These are phyloP conservation scores for Lasioglossum vierecki DNA, from an alignment of 2,888 invertebrate species.

Conservation along the genomic window DNA sequence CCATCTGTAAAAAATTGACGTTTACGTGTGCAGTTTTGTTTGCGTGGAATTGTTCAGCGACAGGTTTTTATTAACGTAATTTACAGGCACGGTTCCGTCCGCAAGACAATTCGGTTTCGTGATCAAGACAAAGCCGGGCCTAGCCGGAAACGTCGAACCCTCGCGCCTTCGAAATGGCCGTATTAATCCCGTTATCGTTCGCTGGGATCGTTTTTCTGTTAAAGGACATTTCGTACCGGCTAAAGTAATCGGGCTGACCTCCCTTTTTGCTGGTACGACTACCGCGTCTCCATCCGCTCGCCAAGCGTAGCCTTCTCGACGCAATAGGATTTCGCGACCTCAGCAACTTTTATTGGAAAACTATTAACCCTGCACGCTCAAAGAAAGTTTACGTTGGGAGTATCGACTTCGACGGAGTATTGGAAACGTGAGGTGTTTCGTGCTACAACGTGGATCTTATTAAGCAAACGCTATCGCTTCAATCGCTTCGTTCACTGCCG, in stretches of 20 bases:
- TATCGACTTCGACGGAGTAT: slow-evolving; percentile 48
- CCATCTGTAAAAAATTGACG: not conserved
- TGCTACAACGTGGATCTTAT: slow-evolving; percentile 31
- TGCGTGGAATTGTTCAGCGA: not conserved
- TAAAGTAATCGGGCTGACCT: slow-evolving; percentile 60
- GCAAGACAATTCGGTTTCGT: not conserved
- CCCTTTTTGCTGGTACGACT: slow-evolving; percentile 47
- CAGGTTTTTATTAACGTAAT: not conserved
- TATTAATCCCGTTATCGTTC: slow-evolving; percentile 61
- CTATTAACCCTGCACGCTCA: slow-evolving; percentile 56
- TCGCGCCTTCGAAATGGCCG: slow-evolving; percentile 35
- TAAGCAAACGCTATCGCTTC: slow-evolving; percentile 38
- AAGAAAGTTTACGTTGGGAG: slow-evolving; percentile 54
- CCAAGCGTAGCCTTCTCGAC: slow-evolving; percentile 24
- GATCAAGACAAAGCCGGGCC: slow-evolving; percentile 3
- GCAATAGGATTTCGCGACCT: slow-evolving; percentile 53
- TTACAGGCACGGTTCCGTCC: slow-evolving; percentile 6
- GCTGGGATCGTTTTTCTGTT: slow-evolving; percentile 58
- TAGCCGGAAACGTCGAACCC: slow-evolving; percentile 12
- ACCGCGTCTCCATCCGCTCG: slow-evolving; percentile 27
- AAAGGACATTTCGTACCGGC: slow-evolving; percentile 56
- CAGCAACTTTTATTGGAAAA: slow-evolving; percentile 65
- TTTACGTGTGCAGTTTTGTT: not conserved
- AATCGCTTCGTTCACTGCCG: not conserved
- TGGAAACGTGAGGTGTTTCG: slow-evolving; percentile 48